A percentile compares a stretch with the other conserved stretches of the same genome.
phyloP scores from a whole-genome alignment of 2,888 invertebrate genomes.

The Ectobius pallidus region DNA sequence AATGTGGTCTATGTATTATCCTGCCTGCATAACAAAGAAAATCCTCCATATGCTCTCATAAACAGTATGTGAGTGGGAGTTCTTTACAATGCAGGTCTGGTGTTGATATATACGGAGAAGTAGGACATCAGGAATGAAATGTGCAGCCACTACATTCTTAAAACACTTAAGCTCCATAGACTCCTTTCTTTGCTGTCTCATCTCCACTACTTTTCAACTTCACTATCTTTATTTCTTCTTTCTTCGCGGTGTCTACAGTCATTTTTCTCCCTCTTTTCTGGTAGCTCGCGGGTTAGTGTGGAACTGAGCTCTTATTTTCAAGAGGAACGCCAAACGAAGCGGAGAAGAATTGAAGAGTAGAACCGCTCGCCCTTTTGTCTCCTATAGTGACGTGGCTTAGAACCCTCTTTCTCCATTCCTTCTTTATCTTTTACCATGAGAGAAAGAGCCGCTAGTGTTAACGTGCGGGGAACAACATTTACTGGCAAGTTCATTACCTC shows the following conservation, averaged over 20 bases:
- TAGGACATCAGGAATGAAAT: background rate
- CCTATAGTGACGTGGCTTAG: background rate
- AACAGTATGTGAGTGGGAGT: too few species aligned
- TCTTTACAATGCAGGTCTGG: too few species aligned
- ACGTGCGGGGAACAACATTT: slow-evolving; percentile 13
- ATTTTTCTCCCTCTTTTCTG: slow-evolving; percentile 11
- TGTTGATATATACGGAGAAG: too few species aligned
- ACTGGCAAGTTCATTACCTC: slow-evolving; percentile 4
- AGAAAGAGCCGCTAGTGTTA: background rate
- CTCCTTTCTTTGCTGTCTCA: background rate
- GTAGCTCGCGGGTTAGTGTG: background rate
- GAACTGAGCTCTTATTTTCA: slow-evolving; percentile 11
- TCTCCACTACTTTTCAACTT: background rate
- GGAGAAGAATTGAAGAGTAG: background rate
- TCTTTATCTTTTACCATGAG: background rate
- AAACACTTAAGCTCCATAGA: background rate
- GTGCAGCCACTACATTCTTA: background rate
- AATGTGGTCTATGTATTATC: too few species aligned
- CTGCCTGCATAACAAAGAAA: too few species aligned
- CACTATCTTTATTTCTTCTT: background rate
- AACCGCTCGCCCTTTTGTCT: slow-evolving; percentile 6
- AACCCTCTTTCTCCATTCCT: too few species aligned
- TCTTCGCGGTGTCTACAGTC: slow-evolving; percentile 24
- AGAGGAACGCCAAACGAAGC: slow-evolving; percentile 11
- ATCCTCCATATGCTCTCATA: too few species aligned